A percentile compares a stretch with the other conserved stretches of the same genome.
Conservation (phyloP, 53 echinoderm and acorn worm species). For the Luidia sarsii region DNA sequence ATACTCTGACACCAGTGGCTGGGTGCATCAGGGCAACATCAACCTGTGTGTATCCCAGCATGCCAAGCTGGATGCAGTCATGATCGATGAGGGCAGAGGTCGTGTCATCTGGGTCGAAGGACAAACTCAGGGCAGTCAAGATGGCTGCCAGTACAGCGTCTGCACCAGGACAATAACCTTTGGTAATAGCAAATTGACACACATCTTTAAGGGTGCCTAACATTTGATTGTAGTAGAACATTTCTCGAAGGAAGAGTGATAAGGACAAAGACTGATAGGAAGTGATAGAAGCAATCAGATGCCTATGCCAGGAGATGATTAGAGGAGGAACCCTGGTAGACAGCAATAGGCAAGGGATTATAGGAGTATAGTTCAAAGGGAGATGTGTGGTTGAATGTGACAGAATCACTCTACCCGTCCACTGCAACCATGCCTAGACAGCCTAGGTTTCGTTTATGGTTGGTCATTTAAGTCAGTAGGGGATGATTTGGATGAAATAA, state of each 20-base stretch:
- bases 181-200: not conserved
- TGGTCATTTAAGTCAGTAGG: too few species aligned
- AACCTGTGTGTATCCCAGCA: constrained; percentile 19
- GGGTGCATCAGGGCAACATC: constrained; percentile 47
- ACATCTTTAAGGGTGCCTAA: not conserved
- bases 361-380: too few species aligned
- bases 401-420: too few species aligned
- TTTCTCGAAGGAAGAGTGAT: not conserved
- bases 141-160: constrained; percentile 45
- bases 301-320: not conserved
- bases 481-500: too few species aligned
- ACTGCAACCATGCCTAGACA: too few species aligned
- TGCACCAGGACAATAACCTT: constrained; percentile 46
- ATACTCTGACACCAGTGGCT: constrained; percentile 23
- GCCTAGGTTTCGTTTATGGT: too few species aligned
- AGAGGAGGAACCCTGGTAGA: too few species aligned
- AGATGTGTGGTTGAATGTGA: too few species aligned
- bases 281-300: not conserved
- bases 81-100: constrained; percentile 33
- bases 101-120: constrained; percentile 45
- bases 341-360: too few species aligned
- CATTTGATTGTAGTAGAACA: not conserved
- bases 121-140: constrained; percentile 13
- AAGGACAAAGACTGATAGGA: not conserved
- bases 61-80: not conserved